These are phyloP conservation scores for Hanleya hanleyi DNA, from an alignment of 2,888 invertebrate genomes.

Conservation along the genomic window DNA sequence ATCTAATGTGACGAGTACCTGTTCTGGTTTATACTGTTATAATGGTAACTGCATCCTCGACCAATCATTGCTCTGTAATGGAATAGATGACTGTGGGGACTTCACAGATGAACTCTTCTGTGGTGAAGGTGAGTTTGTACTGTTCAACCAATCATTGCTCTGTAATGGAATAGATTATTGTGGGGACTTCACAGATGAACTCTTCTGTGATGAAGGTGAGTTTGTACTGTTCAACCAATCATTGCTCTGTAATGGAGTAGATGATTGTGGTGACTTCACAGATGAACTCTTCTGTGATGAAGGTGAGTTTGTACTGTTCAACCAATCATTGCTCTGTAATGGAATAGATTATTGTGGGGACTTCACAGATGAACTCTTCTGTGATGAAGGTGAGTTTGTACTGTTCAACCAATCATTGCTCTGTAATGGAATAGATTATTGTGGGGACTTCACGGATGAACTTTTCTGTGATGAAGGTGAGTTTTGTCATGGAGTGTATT, in stretches of 20 bases:
- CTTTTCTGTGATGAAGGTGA: conserved; percentile 5
- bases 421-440: neutral
- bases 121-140: conserved; percentile 10
- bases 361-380: neutral
- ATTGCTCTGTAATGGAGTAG: neutral
- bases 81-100: neutral
- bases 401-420: too few relatives aligned
- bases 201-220: conserved; percentile 9
- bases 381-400: conserved; percentile 9
- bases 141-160: too few relatives aligned
- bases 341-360: neutral
- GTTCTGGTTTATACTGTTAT: neutral
- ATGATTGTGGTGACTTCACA: neutral
- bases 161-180: neutral
- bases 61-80: neutral
- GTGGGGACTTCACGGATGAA: neutral
- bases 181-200: neutral
- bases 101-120: neutral
- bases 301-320: too few relatives aligned
- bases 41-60: neutral
- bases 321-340: too few relatives aligned
- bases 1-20: too few relatives aligned
- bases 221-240: too few relatives aligned
- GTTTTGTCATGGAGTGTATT: too few relatives aligned
- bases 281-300: conserved; percentile 8